Conservation (phyloP, 1,140 invertebrate genomes). For the Calosoma granatense region DNA sequence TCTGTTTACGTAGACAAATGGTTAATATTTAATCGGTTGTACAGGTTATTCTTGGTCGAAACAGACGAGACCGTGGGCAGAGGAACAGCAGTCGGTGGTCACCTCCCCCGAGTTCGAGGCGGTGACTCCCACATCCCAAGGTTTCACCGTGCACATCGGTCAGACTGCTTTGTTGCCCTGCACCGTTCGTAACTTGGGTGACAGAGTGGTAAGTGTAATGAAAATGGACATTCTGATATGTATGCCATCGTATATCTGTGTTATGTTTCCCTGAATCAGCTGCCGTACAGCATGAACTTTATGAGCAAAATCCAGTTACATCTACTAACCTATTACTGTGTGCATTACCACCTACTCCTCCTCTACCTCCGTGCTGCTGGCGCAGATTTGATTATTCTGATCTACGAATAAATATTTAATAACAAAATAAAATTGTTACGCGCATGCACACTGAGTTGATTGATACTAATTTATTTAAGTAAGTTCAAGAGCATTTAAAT, state of each 20-base stretch:
- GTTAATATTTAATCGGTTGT: constrained; percentile 3
- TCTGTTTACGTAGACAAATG: too few relatives aligned
- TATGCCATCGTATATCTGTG: not conserved
- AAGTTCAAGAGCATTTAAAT: too few relatives aligned
- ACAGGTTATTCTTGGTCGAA: not conserved
- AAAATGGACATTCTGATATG: not conserved
- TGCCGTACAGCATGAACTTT: not conserved
- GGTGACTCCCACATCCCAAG: not conserved
- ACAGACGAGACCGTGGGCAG: not conserved
- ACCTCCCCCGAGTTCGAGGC: not conserved
- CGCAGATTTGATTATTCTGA: too few relatives aligned
- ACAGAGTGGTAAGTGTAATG: not conserved
- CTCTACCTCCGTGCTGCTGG: too few relatives aligned
- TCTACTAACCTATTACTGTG: too few relatives aligned
- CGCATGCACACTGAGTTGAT: too few relatives aligned
- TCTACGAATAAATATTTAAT: too few relatives aligned
- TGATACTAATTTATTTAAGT: too few relatives aligned
- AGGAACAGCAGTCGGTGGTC: not conserved
- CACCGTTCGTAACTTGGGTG: constrained; percentile 1
- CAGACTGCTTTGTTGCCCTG: constrained; percentile 8
- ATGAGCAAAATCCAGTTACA: too few relatives aligned
- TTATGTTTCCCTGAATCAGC: not conserved
- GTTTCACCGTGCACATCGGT: not conserved
- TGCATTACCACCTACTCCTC: too few relatives aligned
- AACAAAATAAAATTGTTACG: too few relatives aligned